Evolutionary conservation across 2,113 vertebrate species (phyloP).

Genomic region (Hoplias malabaricus): DNA sequence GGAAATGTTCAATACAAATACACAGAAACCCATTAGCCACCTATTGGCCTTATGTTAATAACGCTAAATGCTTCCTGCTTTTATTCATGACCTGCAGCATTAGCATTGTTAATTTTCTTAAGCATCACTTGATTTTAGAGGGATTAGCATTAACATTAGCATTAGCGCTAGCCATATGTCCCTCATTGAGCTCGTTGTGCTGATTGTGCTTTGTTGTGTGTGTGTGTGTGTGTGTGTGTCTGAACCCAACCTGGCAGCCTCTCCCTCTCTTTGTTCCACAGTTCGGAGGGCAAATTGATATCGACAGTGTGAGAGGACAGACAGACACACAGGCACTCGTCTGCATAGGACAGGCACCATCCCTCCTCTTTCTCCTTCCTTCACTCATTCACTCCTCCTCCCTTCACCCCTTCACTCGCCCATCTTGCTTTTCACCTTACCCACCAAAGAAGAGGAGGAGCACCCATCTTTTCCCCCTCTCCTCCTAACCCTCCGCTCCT

Average conservation of each 20-base stretch:
- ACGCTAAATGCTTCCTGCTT: slow-evolving; percentile 25
- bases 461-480: slow-evolving; percentile 9
- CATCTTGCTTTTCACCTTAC: slow-evolving; percentile 40
- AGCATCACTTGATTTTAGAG: background rate
- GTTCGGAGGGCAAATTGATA: slow-evolving; percentile 94
- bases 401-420: slow-evolving; percentile 33
- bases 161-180: background rate
- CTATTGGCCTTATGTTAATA: slow-evolving; percentile 29
- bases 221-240: slow-evolving; percentile 57
- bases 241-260: slow-evolving; percentile 72
- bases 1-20: background rate
- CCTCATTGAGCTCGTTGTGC: slow-evolving; percentile 25
- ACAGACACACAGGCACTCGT: slow-evolving; percentile 66
- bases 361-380: slow-evolving; percentile 9
- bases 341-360: slow-evolving; percentile 55
- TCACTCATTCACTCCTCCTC: slow-evolving; percentile 33
- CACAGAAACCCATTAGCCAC: slow-evolving; percentile 15
- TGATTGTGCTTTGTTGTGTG: slow-evolving; percentile 49
- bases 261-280: slow-evolving; percentile 85
- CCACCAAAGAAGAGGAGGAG: slow-evolving; percentile 48
- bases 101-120: slow-evolving; percentile 12
- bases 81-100: background rate
- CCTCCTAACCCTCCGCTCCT: background rate
- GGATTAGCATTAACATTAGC: background rate
- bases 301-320: slow-evolving; percentile 92